These are phyloP conservation scores for Pangasius macronema DNA, from an alignment of 2,797 vertebrate genomes.

Conservation along the genomic window DNA sequence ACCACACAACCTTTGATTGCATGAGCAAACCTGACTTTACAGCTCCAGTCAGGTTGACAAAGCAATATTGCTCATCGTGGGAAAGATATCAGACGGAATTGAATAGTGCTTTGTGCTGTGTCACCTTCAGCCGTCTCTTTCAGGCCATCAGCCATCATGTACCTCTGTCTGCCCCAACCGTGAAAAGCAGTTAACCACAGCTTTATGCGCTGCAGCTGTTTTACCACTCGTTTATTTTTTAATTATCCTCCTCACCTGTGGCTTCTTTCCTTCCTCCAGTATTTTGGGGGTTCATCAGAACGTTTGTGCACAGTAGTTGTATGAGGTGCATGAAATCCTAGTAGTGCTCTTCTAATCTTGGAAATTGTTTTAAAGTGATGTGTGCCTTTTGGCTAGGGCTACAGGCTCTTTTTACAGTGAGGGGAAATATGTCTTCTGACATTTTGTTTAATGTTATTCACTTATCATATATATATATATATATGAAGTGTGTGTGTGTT, in stretches of 20 bases:
- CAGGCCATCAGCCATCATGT: not conserved
- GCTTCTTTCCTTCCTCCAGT: not conserved
- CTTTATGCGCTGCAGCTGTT: conserved; percentile 47
- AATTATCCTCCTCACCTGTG: conserved; percentile 54
- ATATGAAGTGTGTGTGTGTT: too few relatives aligned
- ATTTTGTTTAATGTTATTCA: not conserved
- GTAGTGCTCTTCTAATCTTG: not conserved
- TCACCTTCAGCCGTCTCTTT: not conserved
- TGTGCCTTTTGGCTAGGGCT: not conserved
- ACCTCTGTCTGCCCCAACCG: not conserved
- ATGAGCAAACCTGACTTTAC: not conserved
- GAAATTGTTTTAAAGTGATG: not conserved
- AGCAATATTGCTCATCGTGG: not conserved
- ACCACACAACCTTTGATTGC: not conserved
- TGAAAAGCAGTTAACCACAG: conserved; percentile 55
- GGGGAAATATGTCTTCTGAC: not conserved
- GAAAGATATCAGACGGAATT: not conserved
- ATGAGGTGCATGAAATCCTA: not conserved
- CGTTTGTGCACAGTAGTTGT: not conserved
- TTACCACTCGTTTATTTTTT: conserved; percentile 53
- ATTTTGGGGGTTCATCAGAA: not conserved
- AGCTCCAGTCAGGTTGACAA: conserved; percentile 4
- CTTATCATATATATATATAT: too few relatives aligned
- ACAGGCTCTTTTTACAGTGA: not conserved
- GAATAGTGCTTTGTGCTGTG: not conserved